Evolutionary conservation across 2,888 invertebrate species (phyloP), one percentile per base, ranked within the genome.

Genomic region (Alviniconcha strummeri): DNA sequence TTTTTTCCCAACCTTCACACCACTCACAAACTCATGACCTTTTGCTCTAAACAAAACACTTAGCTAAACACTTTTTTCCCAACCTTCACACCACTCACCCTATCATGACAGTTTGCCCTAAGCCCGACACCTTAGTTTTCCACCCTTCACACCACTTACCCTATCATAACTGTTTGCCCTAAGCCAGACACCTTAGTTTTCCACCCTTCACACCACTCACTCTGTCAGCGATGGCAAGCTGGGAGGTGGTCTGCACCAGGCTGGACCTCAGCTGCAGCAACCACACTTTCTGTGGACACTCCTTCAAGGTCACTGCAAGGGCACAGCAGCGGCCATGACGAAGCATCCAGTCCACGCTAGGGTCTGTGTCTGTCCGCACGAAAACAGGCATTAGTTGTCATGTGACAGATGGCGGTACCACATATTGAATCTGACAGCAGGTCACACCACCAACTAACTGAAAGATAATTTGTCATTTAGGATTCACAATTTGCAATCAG

Each of bases 281-380:
- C 93, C 96, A 96, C 19, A 98, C 91, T 55, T 95, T 94, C 15
- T 94, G 94, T 0, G 97, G 96, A 0, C 97, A 96, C 94, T 98
- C 97, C 94, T 98, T 98, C 81, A 98, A 94, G 5, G 96, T 96
- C 4, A 98, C 97, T 91, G 96, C 96, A 11, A 98, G 95, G 0
- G 97, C 97, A 54, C 97, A 96, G 80, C 97, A 96, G 86, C 97
- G 95, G 0, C 98, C 98, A 94, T 98, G 98, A 82, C 96, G 95
- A 69, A 97, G 93, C 79, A 95, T 95, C 96, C 96, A 96, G 92
- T 97, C 97, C 19, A 82, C 72, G 69, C 90, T 89, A 15, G 87
- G 74, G 71, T 89, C 90, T 57, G 86, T 84, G 81, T 91, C 92
- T 91, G 83, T 11, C 54, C 57, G 9, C 11, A 80, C 36, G 36